phyloP scores from a whole-genome alignment of 2,113 vertebrate species.

The Podarcis muralis region DNA sequence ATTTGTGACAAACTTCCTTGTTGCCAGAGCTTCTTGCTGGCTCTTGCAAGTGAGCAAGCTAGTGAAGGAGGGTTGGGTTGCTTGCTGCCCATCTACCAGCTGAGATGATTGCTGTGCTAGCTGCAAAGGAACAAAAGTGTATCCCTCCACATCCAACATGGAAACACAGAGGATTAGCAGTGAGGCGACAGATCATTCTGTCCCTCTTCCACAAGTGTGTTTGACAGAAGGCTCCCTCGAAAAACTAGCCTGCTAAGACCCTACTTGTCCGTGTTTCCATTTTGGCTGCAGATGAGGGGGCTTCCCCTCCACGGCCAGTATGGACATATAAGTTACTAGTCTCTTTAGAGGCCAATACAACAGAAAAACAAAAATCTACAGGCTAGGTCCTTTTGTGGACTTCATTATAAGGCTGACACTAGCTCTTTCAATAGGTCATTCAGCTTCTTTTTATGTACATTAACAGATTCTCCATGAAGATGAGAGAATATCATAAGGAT shows the following conservation, averaged over 20 bases:
- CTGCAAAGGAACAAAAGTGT: no score
- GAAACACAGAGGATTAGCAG: no score
- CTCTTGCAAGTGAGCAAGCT: background rate
- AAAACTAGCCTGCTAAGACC: no score
- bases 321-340: background rate
- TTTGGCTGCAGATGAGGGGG: background rate
- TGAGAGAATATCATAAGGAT: background rate
- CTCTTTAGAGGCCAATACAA: background rate
- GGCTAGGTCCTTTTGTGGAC: background rate
- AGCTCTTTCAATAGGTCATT: background rate
- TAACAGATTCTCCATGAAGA: background rate
- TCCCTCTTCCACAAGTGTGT: no score
- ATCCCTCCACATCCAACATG: no score
- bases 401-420: background rate
- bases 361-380: background rate
- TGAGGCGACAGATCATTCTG: no score
- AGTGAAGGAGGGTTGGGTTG: no score
- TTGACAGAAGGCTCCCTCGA: no score
- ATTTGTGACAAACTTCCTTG: background rate
- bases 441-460: background rate
- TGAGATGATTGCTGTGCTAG: no score
- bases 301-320: background rate
- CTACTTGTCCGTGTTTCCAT: no score
- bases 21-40: background rate
- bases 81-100: no score